A percentile compares a stretch with the other conserved stretches of the same genome.
Evolutionary conservation across 2,113 vertebrate species (phyloP).

Genomic region (Pithys albifrons): DNA sequence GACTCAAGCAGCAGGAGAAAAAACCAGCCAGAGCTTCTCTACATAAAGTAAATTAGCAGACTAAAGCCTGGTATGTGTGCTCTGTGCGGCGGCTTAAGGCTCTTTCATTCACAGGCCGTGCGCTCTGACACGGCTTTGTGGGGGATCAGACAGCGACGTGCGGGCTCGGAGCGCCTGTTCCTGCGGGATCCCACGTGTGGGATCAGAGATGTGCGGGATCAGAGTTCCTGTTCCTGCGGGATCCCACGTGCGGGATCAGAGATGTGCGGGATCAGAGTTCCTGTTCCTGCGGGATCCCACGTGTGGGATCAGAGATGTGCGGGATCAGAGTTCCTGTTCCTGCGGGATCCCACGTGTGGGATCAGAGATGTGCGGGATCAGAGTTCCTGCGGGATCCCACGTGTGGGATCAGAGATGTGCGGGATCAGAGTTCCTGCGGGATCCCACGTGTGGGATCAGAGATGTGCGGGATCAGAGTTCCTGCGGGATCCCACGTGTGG

Average conservation of each 20-base stretch:
- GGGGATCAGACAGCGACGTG: not conserved
- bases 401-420: too few relatives aligned
- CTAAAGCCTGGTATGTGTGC: not conserved
- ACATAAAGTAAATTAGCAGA: not conserved
- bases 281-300: not conserved
- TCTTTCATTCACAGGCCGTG: rapidly evolving
- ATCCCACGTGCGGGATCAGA: not conserved
- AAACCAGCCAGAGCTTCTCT: not conserved
- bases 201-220: too few relatives aligned
- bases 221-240: not conserved
- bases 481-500: not conserved
- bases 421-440: not conserved
- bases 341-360: not conserved
- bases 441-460: not conserved
- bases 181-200: too few relatives aligned
- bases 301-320: too few relatives aligned
- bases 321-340: too few relatives aligned
- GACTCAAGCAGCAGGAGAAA: not conserved
- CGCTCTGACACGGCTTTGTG: not conserved
- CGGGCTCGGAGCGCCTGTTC: rapidly evolving
- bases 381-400: not conserved
- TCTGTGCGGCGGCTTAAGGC: not conserved
- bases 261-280: too few relatives aligned
- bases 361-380: too few relatives aligned
- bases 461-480: too few relatives aligned